A percentile compares a stretch with the other conserved stretches of the same genome.
Conservation (phyloP, 2,113 vertebrate species). For the Ochotona princeps region DNA sequence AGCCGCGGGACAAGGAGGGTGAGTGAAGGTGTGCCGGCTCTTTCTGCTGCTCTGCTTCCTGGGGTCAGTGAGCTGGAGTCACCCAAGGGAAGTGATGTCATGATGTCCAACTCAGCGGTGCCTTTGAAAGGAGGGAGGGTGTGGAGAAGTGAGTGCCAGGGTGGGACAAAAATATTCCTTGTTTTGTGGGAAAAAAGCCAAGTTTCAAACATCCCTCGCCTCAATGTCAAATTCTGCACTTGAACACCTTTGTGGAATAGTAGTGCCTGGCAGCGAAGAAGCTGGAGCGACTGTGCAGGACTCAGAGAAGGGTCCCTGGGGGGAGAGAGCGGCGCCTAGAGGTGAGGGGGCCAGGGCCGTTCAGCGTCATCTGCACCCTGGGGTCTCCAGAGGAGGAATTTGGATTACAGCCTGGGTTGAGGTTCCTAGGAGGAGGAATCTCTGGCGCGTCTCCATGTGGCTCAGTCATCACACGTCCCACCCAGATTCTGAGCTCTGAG, state of each 20-base stretch:
- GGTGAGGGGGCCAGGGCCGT: neutral
- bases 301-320: neutral
- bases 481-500: neutral
- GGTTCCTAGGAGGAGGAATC: neutral
- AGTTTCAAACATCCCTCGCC: neutral
- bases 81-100: constrained; percentile 48
- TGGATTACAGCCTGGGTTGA: too few relatives aligned
- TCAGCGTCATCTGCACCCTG: neutral
- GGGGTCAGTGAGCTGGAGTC: too few relatives aligned
- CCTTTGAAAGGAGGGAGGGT: neutral
- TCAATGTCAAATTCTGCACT: neutral
- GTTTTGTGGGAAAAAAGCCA: constrained; percentile 5
- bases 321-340: neutral
- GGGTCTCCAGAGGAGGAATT: neutral
- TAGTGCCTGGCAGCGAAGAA: neutral
- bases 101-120: neutral
- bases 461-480: rapidly evolving
- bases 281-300: neutral
- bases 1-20: neutral
- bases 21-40: neutral
- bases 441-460: neutral
- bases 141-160: neutral
- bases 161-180: neutral
- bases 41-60: neutral
- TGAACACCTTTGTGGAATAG: neutral